Base-by-base conservation (phyloP, 2,888 invertebrate species). In the Orchesellides sinensis region DNA sequence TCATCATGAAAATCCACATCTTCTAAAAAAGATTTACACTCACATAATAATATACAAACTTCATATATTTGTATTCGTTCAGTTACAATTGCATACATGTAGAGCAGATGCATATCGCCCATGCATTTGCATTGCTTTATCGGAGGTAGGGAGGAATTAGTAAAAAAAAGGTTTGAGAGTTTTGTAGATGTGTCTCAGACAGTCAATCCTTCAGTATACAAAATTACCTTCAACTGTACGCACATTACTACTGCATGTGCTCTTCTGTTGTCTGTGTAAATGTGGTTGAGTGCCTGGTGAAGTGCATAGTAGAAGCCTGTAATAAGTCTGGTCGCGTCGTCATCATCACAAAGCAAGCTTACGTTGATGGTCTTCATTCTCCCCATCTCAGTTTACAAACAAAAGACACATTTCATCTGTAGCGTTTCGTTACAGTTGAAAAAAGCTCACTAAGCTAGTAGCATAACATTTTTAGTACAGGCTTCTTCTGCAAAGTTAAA, bases 331-430 rank as follows among this genome's bases (percentile, higher is more conserved):
- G n/a, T n/a, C n/a, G n/a, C n/a, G n/a, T n/a, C n/a, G n/a, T n/a
- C n/a, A n/a, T n/a, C n/a, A n/a, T n/a, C n/a, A n/a, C n/a, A n/a
- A n/a, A n/a, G n/a, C n/a, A n/a, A 47, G 47, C 35, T 8, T 14
- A 47, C 47, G 10, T 54, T 23, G 23, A 19, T 65, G 65, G 1
- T 65, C 10, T 8, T 19, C 6, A 21, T 17, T 47, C 6, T 29
- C 49, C 56, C 54, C 65, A 56, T 25, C 52, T 49, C 40, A 21
- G 32, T 73, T n/a, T 17, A 29, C 17, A 59, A 32, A 65, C 63
- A 63, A 27, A 68, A 69, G 69, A 78, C 69, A 78, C 61, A 69
- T 69, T 77, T 77, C 66, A 66, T 68, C 56, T n/a, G n/a, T n/a
- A n/a, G n/a, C n/a, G n/a, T n/a, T n/a, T n/a, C n/a, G n/a, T n/a